Base-by-base conservation (phyloP, 1,140 invertebrate genomes). In the Drosophila ficusphila region DNA sequence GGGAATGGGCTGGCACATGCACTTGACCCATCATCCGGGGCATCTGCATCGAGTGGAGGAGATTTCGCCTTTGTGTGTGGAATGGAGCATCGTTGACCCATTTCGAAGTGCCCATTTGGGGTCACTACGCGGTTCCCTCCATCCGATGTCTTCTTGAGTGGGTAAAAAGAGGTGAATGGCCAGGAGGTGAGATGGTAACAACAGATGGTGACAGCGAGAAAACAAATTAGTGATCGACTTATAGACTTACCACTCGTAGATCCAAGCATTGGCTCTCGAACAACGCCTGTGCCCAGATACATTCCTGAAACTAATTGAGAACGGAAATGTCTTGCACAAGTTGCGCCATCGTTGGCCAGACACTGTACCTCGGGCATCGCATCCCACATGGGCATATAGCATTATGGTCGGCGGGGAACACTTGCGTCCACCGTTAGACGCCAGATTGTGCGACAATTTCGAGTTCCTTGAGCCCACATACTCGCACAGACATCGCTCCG, bases 401-500 rank as follows among this genome's bases (percentile, higher is more conserved):
- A 31, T 60, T 61, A 2, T 33, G 25, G 34, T 25, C 4, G 48
- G 8, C 42, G 19, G 39, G 27, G 31, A 61, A 62, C 71, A 61
- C 47, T 58, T 41, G 73, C 78, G 68, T 54, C 49, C 57, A 74
- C 79, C 78, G 79, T 81, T 81, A 82, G 72, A 21, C 46, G 41
- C 42, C 52, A 65, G 44, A 47, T 74, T 76, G 67, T 79, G 81
- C 57, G 81, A 85, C 81, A 79, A 86, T 79, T 86, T 86, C 81
- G 69, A 89, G 86, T 90, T 86, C 88, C 81, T 90, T 79, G 71
- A 86, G 71, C 72, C 88, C 81, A 86, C 88, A 88, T 86, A 60
- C 81, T 83, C 88, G 83, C 82, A 60, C 27, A 76, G 77, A 23
- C 60, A 27, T 27, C 41, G 16, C 29, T 64, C 11, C 23, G 23